Conservation (phyloP, 2,113 vertebrate species). For the Balaeniceps rex region DNA sequence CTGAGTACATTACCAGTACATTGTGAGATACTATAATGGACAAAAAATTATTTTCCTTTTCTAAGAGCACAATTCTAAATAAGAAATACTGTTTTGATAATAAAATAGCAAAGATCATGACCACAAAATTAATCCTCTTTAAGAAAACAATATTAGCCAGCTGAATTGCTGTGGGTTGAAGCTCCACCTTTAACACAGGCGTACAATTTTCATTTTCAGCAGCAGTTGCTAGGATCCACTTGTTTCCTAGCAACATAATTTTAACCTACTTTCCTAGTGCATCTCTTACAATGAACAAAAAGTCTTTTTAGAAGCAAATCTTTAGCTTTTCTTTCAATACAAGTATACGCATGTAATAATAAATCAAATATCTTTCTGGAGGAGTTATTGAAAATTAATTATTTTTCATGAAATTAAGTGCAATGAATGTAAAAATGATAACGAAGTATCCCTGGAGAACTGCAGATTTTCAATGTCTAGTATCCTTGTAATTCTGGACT, state of each 20-base stretch:
- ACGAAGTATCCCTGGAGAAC: neutral
- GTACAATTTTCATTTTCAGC: slow-evolving; percentile 38
- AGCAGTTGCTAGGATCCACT: slow-evolving; percentile 65
- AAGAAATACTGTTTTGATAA: neutral
- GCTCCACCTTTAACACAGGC: neutral
- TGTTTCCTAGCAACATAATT: slow-evolving; percentile 70
- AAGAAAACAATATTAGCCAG: neutral
- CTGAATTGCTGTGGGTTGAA: neutral
- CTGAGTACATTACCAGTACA: neutral
- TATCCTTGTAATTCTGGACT: neutral
- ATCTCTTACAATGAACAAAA: neutral
- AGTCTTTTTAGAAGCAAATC: neutral
- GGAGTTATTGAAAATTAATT: neutral
- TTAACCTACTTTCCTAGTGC: slow-evolving; percentile 61
- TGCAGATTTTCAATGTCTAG: neutral
- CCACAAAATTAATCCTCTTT: neutral
- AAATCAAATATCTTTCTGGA: neutral
- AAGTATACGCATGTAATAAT: neutral
- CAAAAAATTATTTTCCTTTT: neutral
- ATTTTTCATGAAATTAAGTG: neutral
- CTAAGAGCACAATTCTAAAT: neutral
- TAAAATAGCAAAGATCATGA: neutral
- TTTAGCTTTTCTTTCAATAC: neutral
- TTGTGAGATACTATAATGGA: neutral
- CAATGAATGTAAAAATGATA: neutral